A percentile compares a stretch with the other conserved stretches of the same genome.
These are phyloP conservation scores for Cottoperca gobio DNA, from an alignment of 2,797 vertebrate species.

Conservation along the genomic window DNA sequence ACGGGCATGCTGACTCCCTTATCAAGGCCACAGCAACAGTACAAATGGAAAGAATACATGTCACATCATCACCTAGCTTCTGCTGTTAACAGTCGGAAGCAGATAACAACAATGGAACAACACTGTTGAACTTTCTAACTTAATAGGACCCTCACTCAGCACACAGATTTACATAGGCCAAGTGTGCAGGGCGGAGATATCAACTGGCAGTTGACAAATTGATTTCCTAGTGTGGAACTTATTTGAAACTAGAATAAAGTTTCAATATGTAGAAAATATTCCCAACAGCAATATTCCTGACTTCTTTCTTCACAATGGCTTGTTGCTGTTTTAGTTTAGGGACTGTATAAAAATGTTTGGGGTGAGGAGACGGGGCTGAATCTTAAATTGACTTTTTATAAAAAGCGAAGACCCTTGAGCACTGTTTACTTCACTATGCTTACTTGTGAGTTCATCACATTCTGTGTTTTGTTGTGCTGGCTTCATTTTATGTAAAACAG, in stretches of 20 bases:
- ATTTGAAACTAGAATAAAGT: slow-evolving; percentile 12
- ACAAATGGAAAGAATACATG: slow-evolving; percentile 77
- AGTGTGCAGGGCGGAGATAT: slow-evolving; percentile 46
- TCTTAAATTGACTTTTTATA: neutral
- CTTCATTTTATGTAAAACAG: neutral
- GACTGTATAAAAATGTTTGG: neutral
- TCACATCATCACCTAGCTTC: slow-evolving; percentile 74
- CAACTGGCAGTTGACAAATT: slow-evolving; percentile 10
- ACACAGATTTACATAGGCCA: slow-evolving; percentile 42
- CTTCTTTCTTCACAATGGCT: neutral
- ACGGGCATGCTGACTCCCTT: slow-evolving; percentile 65
- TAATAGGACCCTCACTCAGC: slow-evolving; percentile 49
- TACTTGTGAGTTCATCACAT: neutral
- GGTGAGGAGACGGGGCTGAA: neutral
- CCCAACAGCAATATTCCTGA: neutral
- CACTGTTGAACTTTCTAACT: slow-evolving; percentile 59
- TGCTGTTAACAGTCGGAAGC: slow-evolving; percentile 75
- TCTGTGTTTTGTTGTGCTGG: neutral
- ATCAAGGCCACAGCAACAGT: slow-evolving; percentile 68
- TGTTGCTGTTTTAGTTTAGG: neutral
- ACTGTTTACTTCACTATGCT: neutral
- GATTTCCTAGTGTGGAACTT: slow-evolving; percentile 8
- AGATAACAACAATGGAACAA: slow-evolving; percentile 75
- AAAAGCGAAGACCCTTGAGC: neutral
- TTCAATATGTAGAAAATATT: neutral